These are phyloP conservation scores for Dusona sp. DNA, from an alignment of 2,888 invertebrate genomes.

Conservation along the genomic window DNA sequence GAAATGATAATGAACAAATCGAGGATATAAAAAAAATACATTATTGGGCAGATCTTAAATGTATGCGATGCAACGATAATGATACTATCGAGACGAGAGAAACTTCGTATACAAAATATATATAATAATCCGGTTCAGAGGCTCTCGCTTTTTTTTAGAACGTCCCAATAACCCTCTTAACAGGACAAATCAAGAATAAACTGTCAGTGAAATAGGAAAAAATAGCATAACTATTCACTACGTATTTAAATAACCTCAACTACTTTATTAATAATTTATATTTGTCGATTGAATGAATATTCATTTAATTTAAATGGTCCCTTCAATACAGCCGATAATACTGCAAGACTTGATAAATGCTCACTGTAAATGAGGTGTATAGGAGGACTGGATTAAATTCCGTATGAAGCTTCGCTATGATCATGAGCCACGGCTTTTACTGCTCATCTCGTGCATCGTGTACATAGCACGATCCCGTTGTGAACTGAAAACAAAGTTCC, in stretches of 20 bases:
- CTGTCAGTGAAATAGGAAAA: not conserved
- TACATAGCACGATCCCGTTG: not conserved
- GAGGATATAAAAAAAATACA: not conserved
- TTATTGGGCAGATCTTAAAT: not conserved
- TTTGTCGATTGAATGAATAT: not conserved
- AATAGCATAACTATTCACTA: not conserved
- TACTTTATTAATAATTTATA: not conserved
- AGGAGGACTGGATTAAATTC: slow-evolving; percentile 13
- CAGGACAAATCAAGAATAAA: not conserved
- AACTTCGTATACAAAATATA: not conserved
- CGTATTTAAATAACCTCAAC: not conserved
- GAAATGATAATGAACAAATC: slow-evolving; percentile 20
- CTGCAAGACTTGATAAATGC: not conserved
- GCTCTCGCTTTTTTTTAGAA: not conserved
- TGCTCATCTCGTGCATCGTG: slow-evolving; percentile 35
- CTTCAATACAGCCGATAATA: not conserved
- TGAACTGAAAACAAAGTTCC: slow-evolving; percentile 39
- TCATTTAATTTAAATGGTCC: not conserved
- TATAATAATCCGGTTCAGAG: not conserved
- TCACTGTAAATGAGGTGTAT: not conserved
- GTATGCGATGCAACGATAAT: not conserved
- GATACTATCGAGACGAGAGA: not conserved
- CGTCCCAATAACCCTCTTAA: not conserved
- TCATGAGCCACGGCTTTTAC: slow-evolving; percentile 36
- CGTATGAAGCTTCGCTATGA: slow-evolving; percentile 26